Conservation (phyloP, 2,888 invertebrate species). For the Xestia ashworthii region DNA sequence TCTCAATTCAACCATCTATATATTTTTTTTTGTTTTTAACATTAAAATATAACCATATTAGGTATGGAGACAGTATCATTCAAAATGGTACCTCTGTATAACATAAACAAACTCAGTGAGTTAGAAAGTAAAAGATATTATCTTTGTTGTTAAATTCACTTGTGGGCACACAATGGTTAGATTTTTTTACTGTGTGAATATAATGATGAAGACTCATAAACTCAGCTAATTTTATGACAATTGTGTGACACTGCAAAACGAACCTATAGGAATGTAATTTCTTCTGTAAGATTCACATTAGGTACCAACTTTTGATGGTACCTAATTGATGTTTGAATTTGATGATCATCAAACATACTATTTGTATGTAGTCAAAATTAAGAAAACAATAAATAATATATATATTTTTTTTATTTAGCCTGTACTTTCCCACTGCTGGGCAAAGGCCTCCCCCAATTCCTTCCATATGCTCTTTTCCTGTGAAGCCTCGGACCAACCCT, state of each 20-base stretch:
- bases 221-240: constrained; percentile 11
- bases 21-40: not conserved
- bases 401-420: too few relatives aligned
- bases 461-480: too few relatives aligned
- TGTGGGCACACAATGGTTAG: constrained; percentile 53
- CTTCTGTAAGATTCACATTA: not conserved
- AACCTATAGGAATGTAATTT: not conserved
- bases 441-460: too few relatives aligned
- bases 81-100: constrained; percentile 15
- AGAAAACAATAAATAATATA: not conserved
- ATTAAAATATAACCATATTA: not conserved
- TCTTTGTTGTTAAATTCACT: constrained; percentile 56
- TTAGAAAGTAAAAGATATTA: constrained; percentile 59
- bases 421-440: too few relatives aligned
- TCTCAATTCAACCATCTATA: too few relatives aligned
- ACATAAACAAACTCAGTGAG: constrained; percentile 17
- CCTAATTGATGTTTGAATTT: too few relatives aligned
- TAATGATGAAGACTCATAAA: constrained; percentile 13
- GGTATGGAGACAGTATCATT: constrained; percentile 4
- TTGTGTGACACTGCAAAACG: not conserved
- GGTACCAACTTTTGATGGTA: too few relatives aligned
- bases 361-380: not conserved
- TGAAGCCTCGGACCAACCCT: too few relatives aligned
- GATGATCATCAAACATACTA: not conserved
- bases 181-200: constrained; percentile 52